Percentiles rank a stretch among this genome's conserved stretches.
These are phyloP conservation scores for Beaufortia kweichowensis DNA, from an alignment of 2,113 vertebrate genomes.

Conservation along the genomic window DNA sequence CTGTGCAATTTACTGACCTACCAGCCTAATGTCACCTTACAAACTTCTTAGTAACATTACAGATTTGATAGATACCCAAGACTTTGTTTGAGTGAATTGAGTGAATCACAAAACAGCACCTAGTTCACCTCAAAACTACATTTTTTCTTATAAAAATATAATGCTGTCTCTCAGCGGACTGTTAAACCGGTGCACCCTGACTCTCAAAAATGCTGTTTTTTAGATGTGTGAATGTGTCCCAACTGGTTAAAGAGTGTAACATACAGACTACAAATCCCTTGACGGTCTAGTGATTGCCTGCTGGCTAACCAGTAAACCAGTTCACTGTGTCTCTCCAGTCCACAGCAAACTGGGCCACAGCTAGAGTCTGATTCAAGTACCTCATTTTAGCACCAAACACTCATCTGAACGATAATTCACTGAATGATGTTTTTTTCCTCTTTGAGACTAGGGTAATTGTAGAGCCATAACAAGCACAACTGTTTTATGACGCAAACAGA, in stretches of 20 bases:
- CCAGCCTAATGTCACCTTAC: background rate
- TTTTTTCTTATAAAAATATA: too few relatives aligned
- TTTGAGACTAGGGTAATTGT: background rate
- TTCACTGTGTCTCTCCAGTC: slow-evolving; percentile 51
- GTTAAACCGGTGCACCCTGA: too few relatives aligned
- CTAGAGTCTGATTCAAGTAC: slow-evolving; percentile 16
- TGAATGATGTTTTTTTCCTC: background rate
- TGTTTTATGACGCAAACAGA: background rate
- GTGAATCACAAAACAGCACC: background rate
- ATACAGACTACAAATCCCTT: slow-evolving; percentile 24
- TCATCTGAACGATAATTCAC: background rate
- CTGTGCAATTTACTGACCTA: background rate
- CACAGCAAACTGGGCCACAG: slow-evolving; percentile 65
- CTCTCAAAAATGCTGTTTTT: background rate
- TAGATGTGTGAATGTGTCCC: background rate
- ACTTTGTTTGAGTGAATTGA: too few relatives aligned
- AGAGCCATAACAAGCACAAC: slow-evolving; percentile 11
- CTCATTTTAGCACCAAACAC: slow-evolving; percentile 27
- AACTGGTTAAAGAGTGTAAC: background rate
- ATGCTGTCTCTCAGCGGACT: too few relatives aligned
- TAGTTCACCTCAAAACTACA: background rate
- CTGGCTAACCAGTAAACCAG: slow-evolving; percentile 67
- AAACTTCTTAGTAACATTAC: too few relatives aligned
- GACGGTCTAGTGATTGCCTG: slow-evolving; percentile 46
- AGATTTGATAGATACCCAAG: too few relatives aligned